Percentiles rank a stretch among this genome's conserved stretches.
phyloP scores from a whole-genome alignment of 2,113 vertebrate species.

The Seriola aureovittata region DNA sequence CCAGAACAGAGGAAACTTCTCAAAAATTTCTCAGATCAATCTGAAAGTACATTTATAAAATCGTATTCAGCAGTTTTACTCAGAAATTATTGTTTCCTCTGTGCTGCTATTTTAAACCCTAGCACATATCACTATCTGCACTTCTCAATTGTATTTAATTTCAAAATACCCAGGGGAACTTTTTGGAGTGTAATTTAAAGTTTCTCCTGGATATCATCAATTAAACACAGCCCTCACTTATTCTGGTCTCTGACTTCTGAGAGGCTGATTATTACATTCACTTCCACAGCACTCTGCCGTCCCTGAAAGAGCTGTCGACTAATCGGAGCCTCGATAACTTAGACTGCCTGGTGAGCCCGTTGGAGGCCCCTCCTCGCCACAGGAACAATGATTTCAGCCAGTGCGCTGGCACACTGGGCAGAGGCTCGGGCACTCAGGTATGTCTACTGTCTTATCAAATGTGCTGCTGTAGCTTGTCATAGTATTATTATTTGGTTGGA shows the following conservation, averaged over 20 bases:
- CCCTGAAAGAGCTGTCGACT: constrained; percentile 84
- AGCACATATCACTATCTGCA: constrained; percentile 53
- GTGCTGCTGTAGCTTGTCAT: background rate
- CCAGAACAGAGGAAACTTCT: constrained; percentile 64
- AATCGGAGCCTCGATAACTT: constrained; percentile 95
- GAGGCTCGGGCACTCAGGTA: constrained; percentile 75
- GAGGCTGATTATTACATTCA: constrained; percentile 46
- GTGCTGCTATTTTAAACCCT: constrained; percentile 62
- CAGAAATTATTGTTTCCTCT: constrained; percentile 67
- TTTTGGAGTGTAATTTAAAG: constrained; percentile 46
- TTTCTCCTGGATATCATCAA: constrained; percentile 59
- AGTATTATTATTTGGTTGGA: background rate
- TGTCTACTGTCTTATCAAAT: constrained; percentile 14
- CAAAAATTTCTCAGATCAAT: background rate
- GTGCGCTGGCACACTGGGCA: constrained; percentile 86
- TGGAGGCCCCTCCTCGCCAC: constrained; percentile 90
- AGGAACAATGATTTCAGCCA: constrained; percentile 95
- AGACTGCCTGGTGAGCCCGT: constrained; percentile 93
- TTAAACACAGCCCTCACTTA: constrained; percentile 57
- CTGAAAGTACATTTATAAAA: constrained; percentile 19
- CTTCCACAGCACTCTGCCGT: constrained; percentile 83
- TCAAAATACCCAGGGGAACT: constrained; percentile 55
- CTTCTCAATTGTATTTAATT: constrained; percentile 60
- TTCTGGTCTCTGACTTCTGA: constrained; percentile 37
- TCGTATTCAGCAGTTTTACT: constrained; percentile 18